Evolutionary conservation across 2,888 invertebrate species (phyloP).

Genomic region (Drosophila monieri): DNA sequence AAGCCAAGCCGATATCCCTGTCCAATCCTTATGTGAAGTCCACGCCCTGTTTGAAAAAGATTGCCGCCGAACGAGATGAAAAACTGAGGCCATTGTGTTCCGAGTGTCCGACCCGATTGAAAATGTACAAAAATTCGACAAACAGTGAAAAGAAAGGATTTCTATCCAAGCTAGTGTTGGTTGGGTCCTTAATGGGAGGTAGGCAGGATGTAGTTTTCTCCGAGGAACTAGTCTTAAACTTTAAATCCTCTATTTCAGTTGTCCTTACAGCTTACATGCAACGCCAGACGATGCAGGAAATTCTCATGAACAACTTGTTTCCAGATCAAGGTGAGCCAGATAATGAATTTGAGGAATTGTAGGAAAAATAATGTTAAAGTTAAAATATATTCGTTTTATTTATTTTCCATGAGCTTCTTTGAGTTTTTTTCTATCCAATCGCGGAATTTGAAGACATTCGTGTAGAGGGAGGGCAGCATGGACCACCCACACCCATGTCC

Average conservation of each 20-base stretch:
- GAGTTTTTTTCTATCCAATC: conserved; percentile 1
- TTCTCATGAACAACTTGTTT: background rate
- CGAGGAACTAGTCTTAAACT: background rate
- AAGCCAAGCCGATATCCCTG: conserved; percentile 9
- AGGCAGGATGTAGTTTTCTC: background rate
- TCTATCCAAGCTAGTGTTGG: background rate
- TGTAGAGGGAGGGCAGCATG: conserved; percentile 4
- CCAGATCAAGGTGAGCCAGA: background rate
- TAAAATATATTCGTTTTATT: background rate
- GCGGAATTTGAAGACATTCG: background rate
- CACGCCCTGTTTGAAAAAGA: background rate
- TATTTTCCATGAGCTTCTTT: conserved; percentile 4
- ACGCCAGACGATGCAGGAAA: conserved; percentile 8
- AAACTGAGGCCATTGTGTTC: background rate
- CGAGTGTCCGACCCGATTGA: conserved; percentile 1
- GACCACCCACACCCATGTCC: conserved; percentile 8
- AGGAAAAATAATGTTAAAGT: background rate
- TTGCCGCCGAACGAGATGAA: background rate
- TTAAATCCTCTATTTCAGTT: background rate
- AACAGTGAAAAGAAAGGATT: background rate
- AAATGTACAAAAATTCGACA: background rate
- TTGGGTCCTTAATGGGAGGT: conserved; percentile 43
- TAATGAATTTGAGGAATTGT: background rate
- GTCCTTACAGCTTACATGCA: conserved; percentile 39
- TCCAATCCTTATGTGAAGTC: background rate